Evolutionary conservation across 2,113 vertebrate genomes (phyloP).

Genomic region (Poicephalus meyeri): DNA sequence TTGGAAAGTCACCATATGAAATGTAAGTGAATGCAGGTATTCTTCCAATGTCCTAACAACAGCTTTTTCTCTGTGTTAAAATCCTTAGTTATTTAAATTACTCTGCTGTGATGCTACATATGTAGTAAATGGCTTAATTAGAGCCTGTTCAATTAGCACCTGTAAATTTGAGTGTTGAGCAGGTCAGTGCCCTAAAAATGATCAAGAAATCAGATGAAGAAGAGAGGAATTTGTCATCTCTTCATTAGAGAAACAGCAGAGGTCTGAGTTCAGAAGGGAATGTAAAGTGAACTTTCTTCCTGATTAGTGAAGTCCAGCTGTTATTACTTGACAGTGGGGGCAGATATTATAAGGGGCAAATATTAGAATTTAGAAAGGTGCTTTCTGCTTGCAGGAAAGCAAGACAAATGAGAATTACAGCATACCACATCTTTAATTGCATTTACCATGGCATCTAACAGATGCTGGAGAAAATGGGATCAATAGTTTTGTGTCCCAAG

Average conservation of each 20-base stretch:
- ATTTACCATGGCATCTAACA: constrained; percentile 37
- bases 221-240: not conserved
- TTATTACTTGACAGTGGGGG: not conserved
- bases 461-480: constrained; percentile 41
- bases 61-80: not conserved
- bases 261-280: not conserved
- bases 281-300: not conserved
- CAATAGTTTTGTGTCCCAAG: constrained; percentile 21
- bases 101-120: not conserved
- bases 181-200: not conserved
- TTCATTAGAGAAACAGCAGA: not conserved
- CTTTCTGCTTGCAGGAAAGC: constrained; percentile 9
- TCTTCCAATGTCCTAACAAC: not conserved
- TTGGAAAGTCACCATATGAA: not conserved
- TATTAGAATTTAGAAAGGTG: not conserved
- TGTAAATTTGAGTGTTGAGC: not conserved
- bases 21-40: not conserved
- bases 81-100: not conserved
- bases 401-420: constrained; percentile 20
- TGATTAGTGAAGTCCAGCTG: constrained; percentile 15
- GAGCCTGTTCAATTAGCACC: not conserved
- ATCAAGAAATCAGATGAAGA: not conserved
- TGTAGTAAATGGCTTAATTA: not conserved
- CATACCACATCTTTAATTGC: constrained; percentile 24
- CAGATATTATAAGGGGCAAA: not conserved